Evolutionary conservation across 2,113 vertebrate species (phyloP).

Genomic region (Reinhardtius hippoglossoides): DNA sequence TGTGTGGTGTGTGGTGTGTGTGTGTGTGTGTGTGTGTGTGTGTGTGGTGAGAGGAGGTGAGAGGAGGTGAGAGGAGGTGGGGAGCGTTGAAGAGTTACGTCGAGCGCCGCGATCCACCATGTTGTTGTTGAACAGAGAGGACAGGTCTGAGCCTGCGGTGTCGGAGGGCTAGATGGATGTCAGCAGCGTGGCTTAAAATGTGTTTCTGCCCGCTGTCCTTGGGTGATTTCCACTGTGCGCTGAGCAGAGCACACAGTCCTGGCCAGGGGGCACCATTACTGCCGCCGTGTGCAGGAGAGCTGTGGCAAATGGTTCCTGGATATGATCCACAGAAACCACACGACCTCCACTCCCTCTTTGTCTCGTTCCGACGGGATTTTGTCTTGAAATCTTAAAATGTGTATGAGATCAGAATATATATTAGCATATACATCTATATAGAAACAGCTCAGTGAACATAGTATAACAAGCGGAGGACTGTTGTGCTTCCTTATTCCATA

Average conservation of each 20-base stretch:
- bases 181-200: conserved; percentile 70
- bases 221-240: conserved; percentile 65
- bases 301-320: conserved; percentile 59
- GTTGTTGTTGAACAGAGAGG: conserved; percentile 70
- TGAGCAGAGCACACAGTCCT: conserved; percentile 59
- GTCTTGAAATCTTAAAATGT: background rate
- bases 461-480: conserved; percentile 10
- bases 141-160: conserved; percentile 70
- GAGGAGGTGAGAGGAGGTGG: background rate
- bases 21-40: conserved; percentile 8
- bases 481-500: conserved; percentile 48
- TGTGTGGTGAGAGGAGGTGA: background rate
- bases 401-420: background rate
- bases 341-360: background rate
- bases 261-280: conserved; percentile 73
- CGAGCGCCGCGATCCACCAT: conserved; percentile 48
- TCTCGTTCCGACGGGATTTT: conserved; percentile 14
- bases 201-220: conserved; percentile 68
- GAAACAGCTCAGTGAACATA: conserved; percentile 28
- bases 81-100: conserved; percentile 33
- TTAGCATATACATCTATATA: background rate
- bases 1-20: conserved; percentile 5
- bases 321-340: conserved; percentile 47
- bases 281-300: conserved; percentile 45
- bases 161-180: conserved; percentile 69